Conservation (phyloP, 2,113 vertebrate genomes). For the Sturnus vulgaris region DNA sequence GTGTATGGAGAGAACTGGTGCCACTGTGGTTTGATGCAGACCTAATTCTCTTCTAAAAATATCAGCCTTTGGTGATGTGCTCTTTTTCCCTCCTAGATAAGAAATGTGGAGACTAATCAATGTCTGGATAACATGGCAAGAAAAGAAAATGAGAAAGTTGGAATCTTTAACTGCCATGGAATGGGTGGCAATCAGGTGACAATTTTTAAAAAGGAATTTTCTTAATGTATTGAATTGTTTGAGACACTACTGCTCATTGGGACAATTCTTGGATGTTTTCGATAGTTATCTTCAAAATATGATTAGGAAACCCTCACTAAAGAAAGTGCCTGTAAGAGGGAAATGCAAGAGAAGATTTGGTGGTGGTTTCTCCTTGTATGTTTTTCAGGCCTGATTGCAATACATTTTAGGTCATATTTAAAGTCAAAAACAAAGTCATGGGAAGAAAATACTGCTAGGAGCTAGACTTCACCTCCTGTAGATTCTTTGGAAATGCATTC, state of each 20-base stretch:
- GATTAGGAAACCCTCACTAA: background rate
- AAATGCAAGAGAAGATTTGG: background rate
- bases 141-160: constrained; percentile 98
- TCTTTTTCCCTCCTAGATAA: constrained; percentile 78
- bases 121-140: constrained; percentile 99
- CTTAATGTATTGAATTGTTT: background rate
- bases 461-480: background rate
- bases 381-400: background rate
- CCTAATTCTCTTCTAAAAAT: background rate
- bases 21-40: background rate
- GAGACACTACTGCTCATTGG: background rate
- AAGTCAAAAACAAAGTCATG: background rate
- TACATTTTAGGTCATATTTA: background rate
- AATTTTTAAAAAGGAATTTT: background rate
- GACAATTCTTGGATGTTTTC: background rate
- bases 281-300: background rate
- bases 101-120: constrained; percentile 98
- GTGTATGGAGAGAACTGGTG: background rate
- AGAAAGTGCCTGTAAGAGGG: background rate
- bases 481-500: background rate
- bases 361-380: background rate
- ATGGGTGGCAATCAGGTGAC: constrained; percentile 99
- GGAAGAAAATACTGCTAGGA: background rate
- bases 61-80: background rate
- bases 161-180: constrained; percentile 99